Percentiles rank a stretch among this genome's conserved stretches.
Evolutionary conservation across 2,113 vertebrate genomes (phyloP).

Genomic region (Nyctereutes procyonoides): DNA sequence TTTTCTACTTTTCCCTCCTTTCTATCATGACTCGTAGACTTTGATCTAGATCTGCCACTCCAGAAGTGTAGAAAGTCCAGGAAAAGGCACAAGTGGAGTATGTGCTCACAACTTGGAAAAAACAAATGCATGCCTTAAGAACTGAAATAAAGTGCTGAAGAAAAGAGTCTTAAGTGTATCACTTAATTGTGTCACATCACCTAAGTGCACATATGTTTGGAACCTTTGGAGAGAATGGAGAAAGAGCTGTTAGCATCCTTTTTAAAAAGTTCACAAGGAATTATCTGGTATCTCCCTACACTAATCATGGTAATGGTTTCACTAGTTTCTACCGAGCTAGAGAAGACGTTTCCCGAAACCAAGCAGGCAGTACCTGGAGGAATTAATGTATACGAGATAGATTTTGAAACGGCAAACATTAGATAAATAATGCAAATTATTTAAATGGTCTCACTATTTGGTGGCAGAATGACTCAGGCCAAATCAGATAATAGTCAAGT

Average conservation of each 20-base stretch:
- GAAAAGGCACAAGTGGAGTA: not conserved
- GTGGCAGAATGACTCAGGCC: conserved; percentile 42
- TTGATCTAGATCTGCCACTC: not conserved
- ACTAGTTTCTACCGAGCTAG: not conserved
- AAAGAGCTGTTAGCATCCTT: not conserved
- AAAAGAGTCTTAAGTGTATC: not conserved
- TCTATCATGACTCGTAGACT: not conserved
- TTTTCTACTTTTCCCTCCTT: not conserved
- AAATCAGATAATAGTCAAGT: conserved; percentile 55
- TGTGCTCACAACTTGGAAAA: conserved; percentile 9
- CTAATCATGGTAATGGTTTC: not conserved
- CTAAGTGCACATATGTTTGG: not conserved
- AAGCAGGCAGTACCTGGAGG: not conserved
- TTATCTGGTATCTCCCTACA: not conserved
- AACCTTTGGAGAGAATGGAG: conserved; percentile 29
- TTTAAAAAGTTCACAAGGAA: not conserved
- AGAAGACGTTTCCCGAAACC: not conserved
- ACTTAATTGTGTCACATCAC: not conserved
- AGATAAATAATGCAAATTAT: conserved; percentile 46
- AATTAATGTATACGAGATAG: not conserved
- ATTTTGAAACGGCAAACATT: conserved; percentile 47
- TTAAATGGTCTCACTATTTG: conserved; percentile 39
- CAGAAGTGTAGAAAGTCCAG: not conserved
- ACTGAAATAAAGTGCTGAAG: conserved; percentile 25
- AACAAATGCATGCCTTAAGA: not conserved